These are phyloP conservation scores for Alloplasta piceator DNA, from an alignment of 2,888 invertebrate genomes.

Conservation along the genomic window DNA sequence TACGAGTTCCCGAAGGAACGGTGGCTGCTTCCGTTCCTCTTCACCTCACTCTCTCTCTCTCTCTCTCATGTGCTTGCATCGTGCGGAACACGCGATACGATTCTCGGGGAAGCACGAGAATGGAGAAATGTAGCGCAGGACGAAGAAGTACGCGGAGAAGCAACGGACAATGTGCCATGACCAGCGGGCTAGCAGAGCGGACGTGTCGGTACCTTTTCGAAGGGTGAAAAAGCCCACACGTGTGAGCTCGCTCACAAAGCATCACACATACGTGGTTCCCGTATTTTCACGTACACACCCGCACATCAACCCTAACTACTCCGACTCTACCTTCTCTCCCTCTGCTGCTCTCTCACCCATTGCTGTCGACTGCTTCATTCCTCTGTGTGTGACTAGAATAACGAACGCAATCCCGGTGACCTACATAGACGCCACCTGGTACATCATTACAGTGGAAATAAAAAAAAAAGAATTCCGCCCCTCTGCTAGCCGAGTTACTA, in stretches of 20 bases:
- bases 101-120: background rate
- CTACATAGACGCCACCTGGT: conserved; percentile 62
- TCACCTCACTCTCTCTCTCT: too few relatives aligned
- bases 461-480: conserved; percentile 1
- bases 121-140: conserved; percentile 5
- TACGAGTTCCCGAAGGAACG: conserved; percentile 77
- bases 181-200: conserved; percentile 40
- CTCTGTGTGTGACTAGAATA: conserved; percentile 78
- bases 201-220: conserved; percentile 69
- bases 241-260: background rate
- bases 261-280: conserved; percentile 1
- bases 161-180: conserved; percentile 32
- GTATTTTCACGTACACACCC: conserved; percentile 18
- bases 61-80: too few relatives aligned
- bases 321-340: conserved; percentile 11
- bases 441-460: conserved; percentile 17
- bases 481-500: background rate
- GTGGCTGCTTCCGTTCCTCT: conserved; percentile 59
- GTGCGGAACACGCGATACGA: too few relatives aligned
- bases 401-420: conserved; percentile 72
- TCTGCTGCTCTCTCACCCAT: background rate
- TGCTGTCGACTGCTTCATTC: conserved; percentile 14
- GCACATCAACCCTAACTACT: conserved; percentile 11
- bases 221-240: conserved; percentile 70
- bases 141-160: conserved; percentile 9